phyloP scores from a whole-genome alignment of 2,113 vertebrate genomes.

The Triplophysa siluroides region DNA sequence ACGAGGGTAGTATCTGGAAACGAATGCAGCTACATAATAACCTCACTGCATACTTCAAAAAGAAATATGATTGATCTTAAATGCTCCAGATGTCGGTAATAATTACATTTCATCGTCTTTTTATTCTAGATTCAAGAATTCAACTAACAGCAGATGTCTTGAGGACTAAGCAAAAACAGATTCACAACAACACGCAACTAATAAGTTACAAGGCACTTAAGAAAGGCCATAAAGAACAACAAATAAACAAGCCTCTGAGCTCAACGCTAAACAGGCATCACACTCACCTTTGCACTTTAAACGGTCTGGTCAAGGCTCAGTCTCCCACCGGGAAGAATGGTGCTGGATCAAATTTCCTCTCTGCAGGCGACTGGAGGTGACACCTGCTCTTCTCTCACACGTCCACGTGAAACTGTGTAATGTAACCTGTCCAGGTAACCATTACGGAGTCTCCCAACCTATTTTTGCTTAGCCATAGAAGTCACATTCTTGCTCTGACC shows the following conservation, averaged over 20 bases:
- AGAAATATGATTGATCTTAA: not conserved
- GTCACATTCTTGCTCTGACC: not conserved
- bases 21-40: not conserved
- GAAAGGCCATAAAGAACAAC: not conserved
- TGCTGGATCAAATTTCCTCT: not conserved
- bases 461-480: not conserved
- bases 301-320: not conserved
- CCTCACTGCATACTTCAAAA: not conserved
- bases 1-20: not conserved
- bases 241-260: not conserved
- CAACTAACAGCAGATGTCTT: not conserved
- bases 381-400: constrained; percentile 11
- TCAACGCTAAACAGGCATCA: not conserved
- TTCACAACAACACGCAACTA: not conserved
- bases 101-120: not conserved
- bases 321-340: not conserved
- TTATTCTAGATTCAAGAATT: not conserved
- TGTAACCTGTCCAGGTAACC: constrained; percentile 14
- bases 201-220: not conserved
- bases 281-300: constrained; percentile 13
- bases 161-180: constrained; percentile 29
- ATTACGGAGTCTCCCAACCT: constrained; percentile 3
- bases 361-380: not conserved
- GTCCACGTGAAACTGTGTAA: not conserved
- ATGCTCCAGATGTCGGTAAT: constrained; percentile 5